Base-by-base conservation (phyloP, 2,797 vertebrate species). In the Chanos chanos region DNA sequence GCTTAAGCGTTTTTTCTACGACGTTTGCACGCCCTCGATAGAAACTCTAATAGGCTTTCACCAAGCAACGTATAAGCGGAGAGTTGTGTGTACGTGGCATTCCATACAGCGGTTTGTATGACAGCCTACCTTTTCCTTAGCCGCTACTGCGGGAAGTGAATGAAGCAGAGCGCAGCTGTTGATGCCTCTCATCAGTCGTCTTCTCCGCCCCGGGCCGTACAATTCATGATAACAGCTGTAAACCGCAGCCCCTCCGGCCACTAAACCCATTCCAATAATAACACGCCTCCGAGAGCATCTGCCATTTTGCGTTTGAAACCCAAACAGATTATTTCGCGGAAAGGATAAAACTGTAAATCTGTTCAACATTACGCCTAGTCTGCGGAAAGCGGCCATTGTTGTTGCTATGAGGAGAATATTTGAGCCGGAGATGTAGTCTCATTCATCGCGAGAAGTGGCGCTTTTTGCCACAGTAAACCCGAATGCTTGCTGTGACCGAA, bases 381-480 rank as follows among this genome's bases (percentile, higher is more conserved):
- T 85, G 66, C 89, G 85, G 71, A 88, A 76, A 71, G 84, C 87
- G 77, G 87, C 89, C 89, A 91, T 91, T 72, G 71, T 68, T 85
- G 81, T 77, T 69, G 72, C 40, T 43, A 78, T 47, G 61, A 65
- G n/a, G n/a, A n/a, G 45, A 53, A 28, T 37, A 78, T 81, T 75
- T 58, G 40, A 15, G 45, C 59, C 18, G 25, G 48, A 51, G 55
- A 73, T 81, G 77, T 30, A 62, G 71, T 64, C 41, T 40, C 60
- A 36, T 22, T 77, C 50, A 77, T 87, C 88, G 88, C 88, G 88
- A 90, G 87, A 89, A 68, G 59, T 85, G 66, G 19, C 19, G 5
- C 3, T 52, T 40, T 36, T 56, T 30, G n/a, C n/a, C n/a, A n/a
- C 4, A 48, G 33, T 33, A 59, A 48, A 33, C 24, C 18, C 24